Percentiles rank a stretch among this genome's conserved stretches.
Conservation (phyloP, 1,140 invertebrate genomes). For the Batillaria attramentaria region DNA sequence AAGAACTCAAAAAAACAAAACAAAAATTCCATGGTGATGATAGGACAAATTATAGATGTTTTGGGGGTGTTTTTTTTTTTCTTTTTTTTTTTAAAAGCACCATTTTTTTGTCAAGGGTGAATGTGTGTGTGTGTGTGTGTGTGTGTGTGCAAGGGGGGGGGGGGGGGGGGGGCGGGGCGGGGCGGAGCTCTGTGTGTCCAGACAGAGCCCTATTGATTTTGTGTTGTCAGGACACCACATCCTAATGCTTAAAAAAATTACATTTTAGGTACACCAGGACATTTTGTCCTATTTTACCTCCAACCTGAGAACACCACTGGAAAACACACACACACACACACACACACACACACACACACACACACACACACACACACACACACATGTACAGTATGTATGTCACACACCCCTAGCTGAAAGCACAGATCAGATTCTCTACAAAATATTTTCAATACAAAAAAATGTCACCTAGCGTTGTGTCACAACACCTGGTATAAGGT, state of each 20-base stretch:
- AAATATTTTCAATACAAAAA: too few relatives aligned
- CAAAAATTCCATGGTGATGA: not conserved
- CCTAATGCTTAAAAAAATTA: not conserved
- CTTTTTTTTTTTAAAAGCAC: not conserved
- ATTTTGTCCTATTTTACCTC: not conserved
- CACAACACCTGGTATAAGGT: not conserved
- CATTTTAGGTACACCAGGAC: not conserved
- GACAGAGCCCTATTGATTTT: not conserved
- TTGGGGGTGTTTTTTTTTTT: not conserved
- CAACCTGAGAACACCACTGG: not conserved
- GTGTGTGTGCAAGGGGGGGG: not conserved
- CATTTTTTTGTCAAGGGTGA: not conserved
- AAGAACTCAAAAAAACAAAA: not conserved
- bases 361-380: not conserved
- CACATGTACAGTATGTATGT: not conserved
- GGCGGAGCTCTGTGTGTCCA: constrained; percentile 9
- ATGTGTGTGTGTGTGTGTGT: constrained; percentile 5
- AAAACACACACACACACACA: constrained; percentile 1
- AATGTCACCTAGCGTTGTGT: too few relatives aligned
- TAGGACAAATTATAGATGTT: not conserved
- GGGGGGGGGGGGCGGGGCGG: not conserved
- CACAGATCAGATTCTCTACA: too few relatives aligned
- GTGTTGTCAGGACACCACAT: not conserved
- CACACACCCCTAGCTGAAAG: not conserved
- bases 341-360: not conserved